Base-by-base conservation (phyloP, 2,797 vertebrate genomes). In the Acanthiza pusilla region DNA sequence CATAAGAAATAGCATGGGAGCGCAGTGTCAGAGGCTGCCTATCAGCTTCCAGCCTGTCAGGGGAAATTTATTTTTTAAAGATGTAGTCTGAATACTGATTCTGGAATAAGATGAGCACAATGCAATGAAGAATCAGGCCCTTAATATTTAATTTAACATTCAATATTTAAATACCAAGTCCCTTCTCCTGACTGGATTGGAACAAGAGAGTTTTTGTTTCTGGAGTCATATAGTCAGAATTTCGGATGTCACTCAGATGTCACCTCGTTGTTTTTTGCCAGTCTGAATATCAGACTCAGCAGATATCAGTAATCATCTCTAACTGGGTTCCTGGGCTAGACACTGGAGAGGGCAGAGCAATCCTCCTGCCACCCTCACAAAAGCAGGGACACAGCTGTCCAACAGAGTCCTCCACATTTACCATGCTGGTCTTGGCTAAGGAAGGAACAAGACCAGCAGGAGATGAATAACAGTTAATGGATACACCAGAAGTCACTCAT, bases 1-100 rank as follows among this genome's bases (percentile, higher is more conserved):
- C 89, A 94, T 45, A 65, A 87, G 86, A 83, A 94, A 84, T 75
- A 88, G 58, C 89, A 85, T 20, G 55, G 91, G 68, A 92, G 11
- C 45, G 73, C 70, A 62, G 4, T 84, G 94, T 89, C 92, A 90
- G 77, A 92, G 89, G 88, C 34, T 78, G 85, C 27, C 40, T 50
- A 91, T 73, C 76, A 81, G 57, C 70, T 89, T 78, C 68, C 58
- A 83, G 34, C 32, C 91, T 88, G 60, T 85, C 91, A 89, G 65
- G 84, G 85, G 29, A 85, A 85, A 81, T 66, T 89, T 77, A 94
- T 40, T 94, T 94, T 91, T 88, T 88, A 91, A 93, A 83, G 76
- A 70, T 53, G 34, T 62, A 83, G 30, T 60, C 66, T 84, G 82
- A 88, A 88, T 63, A 78, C 68, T 22, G 58, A 75, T 80, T 63